phyloP scores from a whole-genome alignment of 1,140 invertebrate species.

The Phymorhynchus buccinoides region DNA sequence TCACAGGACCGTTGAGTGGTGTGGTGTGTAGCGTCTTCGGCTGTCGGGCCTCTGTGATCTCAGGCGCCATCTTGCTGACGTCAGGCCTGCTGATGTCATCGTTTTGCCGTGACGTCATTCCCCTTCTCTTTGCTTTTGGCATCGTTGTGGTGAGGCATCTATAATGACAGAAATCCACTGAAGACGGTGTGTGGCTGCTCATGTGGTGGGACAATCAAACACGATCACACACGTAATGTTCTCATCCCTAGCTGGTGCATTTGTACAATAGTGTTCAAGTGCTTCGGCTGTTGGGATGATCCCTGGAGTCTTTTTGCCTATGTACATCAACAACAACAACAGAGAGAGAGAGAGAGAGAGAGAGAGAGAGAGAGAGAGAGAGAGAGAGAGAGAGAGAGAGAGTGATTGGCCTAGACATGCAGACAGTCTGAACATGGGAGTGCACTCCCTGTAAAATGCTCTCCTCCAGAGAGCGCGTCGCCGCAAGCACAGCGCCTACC shows the following conservation, averaged over 20 bases:
- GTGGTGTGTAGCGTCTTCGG: slow-evolving; percentile 20
- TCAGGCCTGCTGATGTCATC: slow-evolving; percentile 18
- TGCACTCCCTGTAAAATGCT: too few species aligned
- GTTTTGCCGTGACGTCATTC: neutral
- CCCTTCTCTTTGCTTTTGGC: slow-evolving; percentile 30
- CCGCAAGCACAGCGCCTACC: too few species aligned
- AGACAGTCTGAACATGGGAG: neutral
- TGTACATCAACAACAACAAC: neutral
- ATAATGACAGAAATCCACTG: neutral
- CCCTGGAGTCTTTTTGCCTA: neutral
- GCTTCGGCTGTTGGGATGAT: too few species aligned
- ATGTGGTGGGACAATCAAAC: too few species aligned
- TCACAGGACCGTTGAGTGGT: neutral
- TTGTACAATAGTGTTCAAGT: too few species aligned
- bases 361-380: neutral
- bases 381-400: neutral
- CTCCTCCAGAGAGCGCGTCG: too few species aligned
- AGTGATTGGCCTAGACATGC: neutral
- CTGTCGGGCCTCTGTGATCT: slow-evolving; percentile 34
- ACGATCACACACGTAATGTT: too few species aligned
- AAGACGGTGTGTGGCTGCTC: neutral
- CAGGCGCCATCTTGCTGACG: slow-evolving; percentile 19
- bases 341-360: too few species aligned
- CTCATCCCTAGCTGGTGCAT: too few species aligned
- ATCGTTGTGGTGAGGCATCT: slow-evolving; percentile 18